Percentiles rank a stretch among this genome's conserved stretches.
Evolutionary conservation across 2,888 invertebrate species (phyloP).

Genomic region (Cosmia pyralina): DNA sequence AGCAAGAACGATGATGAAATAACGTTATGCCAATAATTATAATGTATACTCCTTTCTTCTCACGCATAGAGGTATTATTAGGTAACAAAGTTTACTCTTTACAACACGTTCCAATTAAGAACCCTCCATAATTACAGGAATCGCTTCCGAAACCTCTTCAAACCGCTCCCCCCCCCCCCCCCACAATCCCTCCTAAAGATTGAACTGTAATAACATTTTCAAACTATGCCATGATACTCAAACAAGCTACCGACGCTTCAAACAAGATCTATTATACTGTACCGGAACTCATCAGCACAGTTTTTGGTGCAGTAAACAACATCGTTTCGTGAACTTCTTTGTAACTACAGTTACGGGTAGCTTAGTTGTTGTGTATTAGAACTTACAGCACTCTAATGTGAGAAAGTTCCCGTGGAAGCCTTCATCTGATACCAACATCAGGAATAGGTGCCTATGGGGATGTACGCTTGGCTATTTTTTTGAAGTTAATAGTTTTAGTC

Average conservation of each 20-base stretch:
- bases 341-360: no score
- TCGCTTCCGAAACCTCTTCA: conserved; percentile 27
- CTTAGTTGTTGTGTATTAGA: no score
- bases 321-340: conserved; percentile 4
- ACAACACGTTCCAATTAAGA: conserved; percentile 20
- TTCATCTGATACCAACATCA: not conserved
- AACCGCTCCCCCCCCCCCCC: not conserved
- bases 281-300: conserved; percentile 25
- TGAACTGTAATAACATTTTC: conserved; percentile 46
- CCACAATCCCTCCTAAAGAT: not conserved
- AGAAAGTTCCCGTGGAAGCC: not conserved
- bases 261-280: conserved; percentile 35
- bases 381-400: not conserved
- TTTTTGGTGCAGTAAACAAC: conserved; percentile 9
- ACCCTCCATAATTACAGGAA: conserved; percentile 25
- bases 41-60: not conserved
- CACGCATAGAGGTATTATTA: not conserved
- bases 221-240: conserved; percentile 34
- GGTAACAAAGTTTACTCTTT: conserved; percentile 25
- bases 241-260: conserved; percentile 42
- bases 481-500: not conserved
- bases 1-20: not conserved
- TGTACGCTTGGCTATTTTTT: not conserved
- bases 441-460: no score
- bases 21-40: not conserved